phyloP scores from a whole-genome alignment of 2,888 invertebrate species.

The Bursaphelenchus okinawaensis region DNA sequence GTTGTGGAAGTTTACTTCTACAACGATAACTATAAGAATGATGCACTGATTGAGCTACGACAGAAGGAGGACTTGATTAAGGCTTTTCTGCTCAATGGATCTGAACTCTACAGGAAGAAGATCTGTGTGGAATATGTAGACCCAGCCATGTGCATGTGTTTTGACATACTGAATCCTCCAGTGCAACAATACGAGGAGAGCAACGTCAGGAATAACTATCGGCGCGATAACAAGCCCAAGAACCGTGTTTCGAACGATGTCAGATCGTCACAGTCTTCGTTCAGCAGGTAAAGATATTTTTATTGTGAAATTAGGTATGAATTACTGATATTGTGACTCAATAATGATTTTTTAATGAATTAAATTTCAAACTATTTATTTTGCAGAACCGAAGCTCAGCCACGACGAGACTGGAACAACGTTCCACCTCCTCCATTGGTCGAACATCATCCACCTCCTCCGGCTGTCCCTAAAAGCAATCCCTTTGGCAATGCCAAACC shows the following conservation, averaged over 20 bases:
- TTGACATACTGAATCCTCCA: background rate
- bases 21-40: background rate
- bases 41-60: slow-evolving; percentile 5
- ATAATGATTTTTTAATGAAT: too few relatives aligned
- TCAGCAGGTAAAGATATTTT: too few relatives aligned
- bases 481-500: background rate
- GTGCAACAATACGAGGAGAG: background rate
- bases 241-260: background rate
- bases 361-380: too few relatives aligned
- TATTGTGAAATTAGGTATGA: too few relatives aligned
- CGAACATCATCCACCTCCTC: background rate
- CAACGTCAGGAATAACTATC: background rate
- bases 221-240: background rate
- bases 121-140: slow-evolving; percentile 9
- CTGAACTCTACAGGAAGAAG: background rate
- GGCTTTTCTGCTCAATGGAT: background rate
- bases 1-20: slow-evolving; percentile 2
- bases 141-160: background rate
- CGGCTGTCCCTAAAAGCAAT: background rate
- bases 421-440: background rate
- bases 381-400: too few relatives aligned
- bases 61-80: background rate
- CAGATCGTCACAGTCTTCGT: background rate
- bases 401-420: background rate
- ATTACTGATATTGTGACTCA: too few relatives aligned